Conservation (phyloP, 2,888 invertebrate species). For the Tipula unca region DNA sequence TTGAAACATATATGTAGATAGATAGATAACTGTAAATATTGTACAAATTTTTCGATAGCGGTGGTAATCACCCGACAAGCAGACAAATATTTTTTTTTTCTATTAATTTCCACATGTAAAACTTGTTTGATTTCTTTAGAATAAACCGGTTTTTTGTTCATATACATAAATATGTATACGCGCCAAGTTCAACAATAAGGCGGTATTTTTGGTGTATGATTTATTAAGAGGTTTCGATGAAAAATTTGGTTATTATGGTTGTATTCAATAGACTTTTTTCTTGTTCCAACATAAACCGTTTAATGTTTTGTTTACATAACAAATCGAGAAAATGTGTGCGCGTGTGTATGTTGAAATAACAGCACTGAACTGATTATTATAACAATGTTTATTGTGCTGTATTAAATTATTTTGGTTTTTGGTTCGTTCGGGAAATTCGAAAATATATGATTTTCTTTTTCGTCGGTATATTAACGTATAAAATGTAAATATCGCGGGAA, state of each 20-base stretch:
- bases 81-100: background rate
- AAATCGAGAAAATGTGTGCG: background rate
- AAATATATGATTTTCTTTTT: background rate
- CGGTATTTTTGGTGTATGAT: background rate
- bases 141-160: background rate
- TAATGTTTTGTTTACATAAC: background rate
- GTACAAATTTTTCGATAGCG: background rate
- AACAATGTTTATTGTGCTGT: background rate
- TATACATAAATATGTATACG: background rate
- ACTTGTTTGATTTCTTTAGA: background rate
- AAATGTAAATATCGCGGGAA: background rate
- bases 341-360: too few species aligned
- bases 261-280: background rate
- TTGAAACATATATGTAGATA: too few species aligned
- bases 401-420: background rate
- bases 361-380: background rate
- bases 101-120: background rate
- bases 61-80: background rate
- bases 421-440: background rate
- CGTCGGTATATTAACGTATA: background rate
- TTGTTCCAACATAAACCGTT: background rate
- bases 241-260: background rate
- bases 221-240: background rate
- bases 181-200: background rate
- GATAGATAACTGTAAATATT: background rate